Percentiles rank a stretch among this genome's conserved stretches.
Conservation (phyloP, 2,113 vertebrate genomes). For the Syngnathus typhle region DNA sequence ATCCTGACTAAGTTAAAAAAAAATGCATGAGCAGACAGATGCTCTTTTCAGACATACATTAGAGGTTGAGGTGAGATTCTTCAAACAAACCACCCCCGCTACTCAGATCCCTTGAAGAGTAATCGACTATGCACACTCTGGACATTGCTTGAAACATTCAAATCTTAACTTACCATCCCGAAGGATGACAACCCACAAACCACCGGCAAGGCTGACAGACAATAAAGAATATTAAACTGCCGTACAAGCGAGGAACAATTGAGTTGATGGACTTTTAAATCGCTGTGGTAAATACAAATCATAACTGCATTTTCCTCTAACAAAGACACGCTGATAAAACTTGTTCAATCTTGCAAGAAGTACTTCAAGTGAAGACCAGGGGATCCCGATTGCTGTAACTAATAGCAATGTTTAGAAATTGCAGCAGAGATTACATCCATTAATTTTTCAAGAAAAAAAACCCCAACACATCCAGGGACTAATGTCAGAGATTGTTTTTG, state of each 20-base stretch:
- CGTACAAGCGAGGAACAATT: background rate
- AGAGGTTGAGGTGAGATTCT: background rate
- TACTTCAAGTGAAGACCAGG: background rate
- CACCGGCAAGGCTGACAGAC: slow-evolving; percentile 14
- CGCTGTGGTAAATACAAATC: background rate
- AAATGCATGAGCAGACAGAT: slow-evolving; percentile 7
- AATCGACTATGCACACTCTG: slow-evolving; percentile 7
- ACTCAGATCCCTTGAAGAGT: background rate
- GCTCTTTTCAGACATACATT: background rate
- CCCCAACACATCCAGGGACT: too few relatives aligned
- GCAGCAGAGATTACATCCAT: background rate
- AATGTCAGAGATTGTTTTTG: too few relatives aligned
- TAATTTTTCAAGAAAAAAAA: background rate
- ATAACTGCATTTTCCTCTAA: background rate
- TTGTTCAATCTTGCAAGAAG: background rate
- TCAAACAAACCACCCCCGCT: slow-evolving; percentile 1
- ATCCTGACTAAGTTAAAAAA: slow-evolving; percentile 11
- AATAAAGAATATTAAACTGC: slow-evolving; percentile 26
- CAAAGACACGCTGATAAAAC: background rate
- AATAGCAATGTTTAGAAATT: slow-evolving; percentile 6
- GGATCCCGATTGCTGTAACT: background rate
- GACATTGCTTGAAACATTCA: slow-evolving; percentile 6
- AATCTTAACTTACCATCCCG: slow-evolving; percentile 4
- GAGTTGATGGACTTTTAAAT: background rate
- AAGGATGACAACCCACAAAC: slow-evolving; percentile 10